phyloP scores from a whole-genome alignment of 2,797 vertebrate genomes.

The Rhinatrema bivittatum region DNA sequence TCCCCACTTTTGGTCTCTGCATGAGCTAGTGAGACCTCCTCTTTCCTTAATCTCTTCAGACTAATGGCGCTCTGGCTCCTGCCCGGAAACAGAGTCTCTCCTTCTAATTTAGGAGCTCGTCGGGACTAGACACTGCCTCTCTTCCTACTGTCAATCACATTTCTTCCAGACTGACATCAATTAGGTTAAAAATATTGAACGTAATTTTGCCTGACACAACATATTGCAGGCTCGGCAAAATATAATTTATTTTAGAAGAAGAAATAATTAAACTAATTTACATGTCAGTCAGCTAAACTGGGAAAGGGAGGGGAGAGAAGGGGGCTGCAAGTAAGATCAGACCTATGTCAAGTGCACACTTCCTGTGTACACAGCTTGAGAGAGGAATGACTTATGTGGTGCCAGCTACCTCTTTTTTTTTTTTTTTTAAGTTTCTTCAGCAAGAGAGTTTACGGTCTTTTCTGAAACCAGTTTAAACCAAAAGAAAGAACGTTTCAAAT shows the following conservation, averaged over 20 bases:
- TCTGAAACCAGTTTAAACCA: too few relatives aligned
- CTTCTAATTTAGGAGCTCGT: slow-evolving; percentile 60
- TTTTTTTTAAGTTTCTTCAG: too few relatives aligned
- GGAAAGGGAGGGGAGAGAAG: slow-evolving; percentile 22
- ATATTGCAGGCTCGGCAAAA: slow-evolving; percentile 73
- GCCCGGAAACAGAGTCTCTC: slow-evolving; percentile 46
- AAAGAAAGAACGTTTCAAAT: too few relatives aligned
- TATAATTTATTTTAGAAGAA: slow-evolving; percentile 77
- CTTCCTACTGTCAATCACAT: slow-evolving; percentile 62
- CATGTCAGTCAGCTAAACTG: slow-evolving; percentile 67
- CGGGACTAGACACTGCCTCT: slow-evolving; percentile 56
- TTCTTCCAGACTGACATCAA: slow-evolving; percentile 71
- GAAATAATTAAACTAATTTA: slow-evolving; percentile 78
- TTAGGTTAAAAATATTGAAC: slow-evolving; percentile 78
- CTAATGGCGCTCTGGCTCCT: slow-evolving; percentile 37
- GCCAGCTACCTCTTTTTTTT: too few relatives aligned
- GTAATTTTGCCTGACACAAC: slow-evolving; percentile 75
- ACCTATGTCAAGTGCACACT: too few relatives aligned
- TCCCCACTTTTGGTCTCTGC: background rate
- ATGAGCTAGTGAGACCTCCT: background rate
- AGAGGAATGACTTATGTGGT: too few relatives aligned
- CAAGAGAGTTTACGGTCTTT: too few relatives aligned
- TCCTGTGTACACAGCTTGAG: too few relatives aligned
- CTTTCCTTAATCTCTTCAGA: slow-evolving; percentile 17
- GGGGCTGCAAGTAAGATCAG: background rate